phyloP scores from a whole-genome alignment of 2,888 invertebrate species.

The Sussaba pulchella region DNA sequence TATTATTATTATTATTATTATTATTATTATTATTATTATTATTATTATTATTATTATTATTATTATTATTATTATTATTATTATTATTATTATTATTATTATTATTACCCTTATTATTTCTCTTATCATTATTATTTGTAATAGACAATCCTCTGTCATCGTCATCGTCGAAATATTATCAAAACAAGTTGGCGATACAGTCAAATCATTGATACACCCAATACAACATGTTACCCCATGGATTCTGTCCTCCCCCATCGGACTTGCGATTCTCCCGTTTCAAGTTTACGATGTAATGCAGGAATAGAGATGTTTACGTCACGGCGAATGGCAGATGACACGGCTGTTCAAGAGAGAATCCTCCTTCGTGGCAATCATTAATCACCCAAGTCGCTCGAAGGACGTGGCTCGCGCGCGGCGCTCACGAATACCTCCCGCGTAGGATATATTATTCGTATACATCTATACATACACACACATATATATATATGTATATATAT shows the following conservation, averaged over 20 bases:
- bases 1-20: too few relatives aligned
- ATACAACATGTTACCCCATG: constrained; percentile 41
- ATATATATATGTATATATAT: too few relatives aligned
- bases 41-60: too few relatives aligned
- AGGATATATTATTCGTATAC: too few relatives aligned
- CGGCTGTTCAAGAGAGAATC: constrained; percentile 72
- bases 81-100: too few relatives aligned
- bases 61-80: too few relatives aligned
- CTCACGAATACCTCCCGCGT: constrained; percentile 43
- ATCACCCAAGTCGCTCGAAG: constrained; percentile 68
- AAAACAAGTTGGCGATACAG: constrained; percentile 60
- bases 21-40: too few relatives aligned
- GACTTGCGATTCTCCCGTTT: constrained; percentile 43
- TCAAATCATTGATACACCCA: constrained; percentile 46
- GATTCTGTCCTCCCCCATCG: constrained; percentile 4
- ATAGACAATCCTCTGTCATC: constrained; percentile 69
- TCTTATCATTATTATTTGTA: constrained; percentile 38
- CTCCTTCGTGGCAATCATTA: constrained; percentile 69
- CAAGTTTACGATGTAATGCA: constrained; percentile 58
- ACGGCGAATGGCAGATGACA: constrained; percentile 72
- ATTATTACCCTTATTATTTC: too few relatives aligned
- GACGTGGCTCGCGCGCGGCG: constrained; percentile 60
- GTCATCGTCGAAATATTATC: constrained; percentile 66
- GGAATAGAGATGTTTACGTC: constrained; percentile 74
- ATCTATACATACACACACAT: too few relatives aligned